These are phyloP conservation scores for Epizoanthus ramosus DNA, from an alignment of 92 coral and sea anemone genomes.

Conservation along the genomic window DNA sequence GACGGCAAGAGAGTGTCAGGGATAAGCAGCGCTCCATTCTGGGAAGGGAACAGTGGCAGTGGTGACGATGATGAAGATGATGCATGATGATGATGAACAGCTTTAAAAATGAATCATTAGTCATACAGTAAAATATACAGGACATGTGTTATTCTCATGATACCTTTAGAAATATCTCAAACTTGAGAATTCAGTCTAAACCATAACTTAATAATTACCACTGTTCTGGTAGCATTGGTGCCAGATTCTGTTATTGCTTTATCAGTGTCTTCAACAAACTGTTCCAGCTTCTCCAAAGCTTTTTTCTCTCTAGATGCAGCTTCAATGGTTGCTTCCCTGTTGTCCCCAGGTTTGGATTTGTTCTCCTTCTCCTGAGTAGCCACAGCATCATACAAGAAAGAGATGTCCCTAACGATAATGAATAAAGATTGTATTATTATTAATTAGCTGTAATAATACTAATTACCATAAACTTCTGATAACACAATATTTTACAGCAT, in stretches of 20 bases:
- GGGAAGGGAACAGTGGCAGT: not conserved
- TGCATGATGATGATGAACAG: no score
- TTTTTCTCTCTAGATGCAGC: slow-evolving; percentile 34
- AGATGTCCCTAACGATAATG: slow-evolving; percentile 76
- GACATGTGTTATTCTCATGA: no score
- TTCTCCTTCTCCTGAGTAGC: slow-evolving; percentile 28
- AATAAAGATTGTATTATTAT: not conserved
- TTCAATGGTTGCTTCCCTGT: slow-evolving; percentile 36
- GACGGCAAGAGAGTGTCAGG: slow-evolving; percentile 89
- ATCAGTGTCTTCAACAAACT: slow-evolving; percentile 6
- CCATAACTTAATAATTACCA: not conserved
- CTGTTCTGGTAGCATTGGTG: not conserved
- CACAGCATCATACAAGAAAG: slow-evolving; percentile 95
- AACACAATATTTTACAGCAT: no score
- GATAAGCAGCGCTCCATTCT: slow-evolving; percentile 68
- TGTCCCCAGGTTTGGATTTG: slow-evolving; percentile 40
- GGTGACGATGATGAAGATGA: no score
- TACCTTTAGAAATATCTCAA: no score
- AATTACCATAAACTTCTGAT: no score
- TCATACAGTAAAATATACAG: no score
- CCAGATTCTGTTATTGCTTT: slow-evolving; percentile 12
- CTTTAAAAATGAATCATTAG: no score
- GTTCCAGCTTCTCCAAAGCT: slow-evolving; percentile 6
- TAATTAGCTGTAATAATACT: not conserved
- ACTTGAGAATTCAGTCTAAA: not conserved